Base-by-base conservation (phyloP, 2,888 invertebrate genomes). In the Prosapia bicincta region DNA sequence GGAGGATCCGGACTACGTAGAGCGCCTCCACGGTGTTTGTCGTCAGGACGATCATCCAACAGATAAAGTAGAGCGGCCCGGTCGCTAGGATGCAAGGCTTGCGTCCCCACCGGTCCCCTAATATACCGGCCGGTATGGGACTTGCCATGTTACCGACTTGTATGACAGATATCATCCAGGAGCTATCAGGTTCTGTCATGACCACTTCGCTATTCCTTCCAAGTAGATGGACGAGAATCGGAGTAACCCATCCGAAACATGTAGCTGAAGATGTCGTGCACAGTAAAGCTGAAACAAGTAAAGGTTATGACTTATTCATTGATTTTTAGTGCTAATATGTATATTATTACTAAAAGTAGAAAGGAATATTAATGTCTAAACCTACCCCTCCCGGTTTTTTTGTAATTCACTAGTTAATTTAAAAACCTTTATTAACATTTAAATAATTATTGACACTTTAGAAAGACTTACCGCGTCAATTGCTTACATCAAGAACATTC, bases 11-110 rank as follows among this genome's bases (percentile, higher is more conserved):
- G 26, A 78, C 78, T 7, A 78, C 5, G 76, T 78, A 81, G 23
- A 82, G 75, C 7, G 78, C 77, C n/a, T 74, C 68, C 7, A 79
- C 74, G 73, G 65, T 70, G 25, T 80, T 76, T 26, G 79, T 79
- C 9, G 73, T 74, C 5, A 81, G 71, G 23, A 81, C 75, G 15
- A 81, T 69, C 9, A 80, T 54, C 81, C 81, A 81, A 9, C 78
- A 76, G 20, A 78, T 43, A 7, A 80, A 26, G 72, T 72, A 78
- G 67, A 81, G 43, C 15, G 80, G 80, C 2, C 78, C 79, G 0
- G 79, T 78, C n/a, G 76, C 66, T 32, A 80, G 77, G 23, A 81
- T 77, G 28, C 76, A 54, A 7, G 79, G 75, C 68, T 80, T 80
- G 28, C 81, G 75, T 0, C 81, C 81, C 28, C 25, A 78, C 54